phyloP scores from a whole-genome alignment of 2,888 invertebrate species.

The Euclidia mi region DNA sequence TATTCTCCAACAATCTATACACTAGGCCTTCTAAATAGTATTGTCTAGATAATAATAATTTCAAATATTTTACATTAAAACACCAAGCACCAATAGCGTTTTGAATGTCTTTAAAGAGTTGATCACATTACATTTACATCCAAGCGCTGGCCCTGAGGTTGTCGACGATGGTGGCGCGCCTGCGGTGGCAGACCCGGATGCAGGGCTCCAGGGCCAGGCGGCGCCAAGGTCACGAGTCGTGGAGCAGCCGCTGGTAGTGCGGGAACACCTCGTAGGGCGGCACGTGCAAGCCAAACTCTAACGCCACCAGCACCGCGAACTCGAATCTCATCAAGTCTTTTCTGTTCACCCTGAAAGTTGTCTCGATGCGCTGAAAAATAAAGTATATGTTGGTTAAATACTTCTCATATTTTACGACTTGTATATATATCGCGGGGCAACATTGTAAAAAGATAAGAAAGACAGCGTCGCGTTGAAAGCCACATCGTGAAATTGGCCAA shows the following conservation, averaged over 20 bases:
- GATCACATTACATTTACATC: conserved; percentile 59
- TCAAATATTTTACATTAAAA: neutral
- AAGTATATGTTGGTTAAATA: too few relatives aligned
- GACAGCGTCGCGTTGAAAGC: too few relatives aligned
- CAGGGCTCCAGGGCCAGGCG: conserved; percentile 69
- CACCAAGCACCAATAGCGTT: conserved; percentile 31
- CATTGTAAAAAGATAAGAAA: too few relatives aligned
- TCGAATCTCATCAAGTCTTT: conserved; percentile 97
- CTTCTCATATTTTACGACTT: too few relatives aligned
- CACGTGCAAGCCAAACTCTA: conserved; percentile 98
- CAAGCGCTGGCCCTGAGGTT: conserved; percentile 70
- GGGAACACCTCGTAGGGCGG: conserved; percentile 98
- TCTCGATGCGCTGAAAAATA: conserved; percentile 94
- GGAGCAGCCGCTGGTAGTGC: conserved; percentile 98
- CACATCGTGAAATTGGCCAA: too few relatives aligned
- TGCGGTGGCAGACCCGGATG: conserved; percentile 63
- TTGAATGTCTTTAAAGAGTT: conserved; percentile 16
- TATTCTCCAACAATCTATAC: too few relatives aligned
- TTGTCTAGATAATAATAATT: neutral
- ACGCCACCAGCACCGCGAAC: conserved; percentile 97
- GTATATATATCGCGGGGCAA: too few relatives aligned
- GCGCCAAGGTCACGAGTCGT: conserved; percentile 95
- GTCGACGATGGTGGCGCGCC: conserved; percentile 79
- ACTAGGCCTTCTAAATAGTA: neutral
- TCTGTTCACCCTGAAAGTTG: conserved; percentile 96